Evolutionary conservation across 2,888 invertebrate species (phyloP), one percentile per base, ranked within the genome.

Genomic region (Buathra laborator): DNA sequence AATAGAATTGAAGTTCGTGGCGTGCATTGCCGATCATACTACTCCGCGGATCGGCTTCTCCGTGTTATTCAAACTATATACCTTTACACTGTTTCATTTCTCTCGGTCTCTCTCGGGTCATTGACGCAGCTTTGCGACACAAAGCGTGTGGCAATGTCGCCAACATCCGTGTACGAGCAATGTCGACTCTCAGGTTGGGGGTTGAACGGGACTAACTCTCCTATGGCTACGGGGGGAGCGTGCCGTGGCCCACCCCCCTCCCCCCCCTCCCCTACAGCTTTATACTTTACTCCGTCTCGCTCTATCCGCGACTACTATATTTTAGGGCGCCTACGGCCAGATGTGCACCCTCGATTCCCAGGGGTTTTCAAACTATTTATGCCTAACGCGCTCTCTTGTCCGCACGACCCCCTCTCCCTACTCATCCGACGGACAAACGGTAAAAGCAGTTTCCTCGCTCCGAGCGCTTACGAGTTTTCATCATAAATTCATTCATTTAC

Each of bases 311-410:
- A 89, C 91, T 90, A 88, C 87, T 87, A 89, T 88, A 89, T 91
- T 91, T 88, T 88, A 88, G 89, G 90, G 89, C 86, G 89, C 87
- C 89, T 89, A 89, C 87, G 89, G 88, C 90, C 92, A 92, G 92
- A 92, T 91, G 92, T 91, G 91, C 89, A 88, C 90, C 90, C 88
- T 90, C 88, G 89, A 90, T 90, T 92, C 90, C 90, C 90, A 89
- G 89, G 75, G 91, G 88, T 84, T 85, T 90, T 88, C 92, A 84
- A 84, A 78, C 78, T 77, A 72, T 68, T 53, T 71, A 90, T 82
- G 68, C 59, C 19, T 64, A 67, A 84, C 80, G 66, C 44, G 66
- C 68, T 43, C 24, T 32, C 66, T 12, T 14, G 37, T 32, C 14
- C 64, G 19, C 71, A 62, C 64, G 53, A 81, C 75, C 16, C 68